Evolutionary conservation across 2,113 vertebrate species (phyloP), one percentile per base, ranked within the genome.

Genomic region (Pelobates fuscus): DNA sequence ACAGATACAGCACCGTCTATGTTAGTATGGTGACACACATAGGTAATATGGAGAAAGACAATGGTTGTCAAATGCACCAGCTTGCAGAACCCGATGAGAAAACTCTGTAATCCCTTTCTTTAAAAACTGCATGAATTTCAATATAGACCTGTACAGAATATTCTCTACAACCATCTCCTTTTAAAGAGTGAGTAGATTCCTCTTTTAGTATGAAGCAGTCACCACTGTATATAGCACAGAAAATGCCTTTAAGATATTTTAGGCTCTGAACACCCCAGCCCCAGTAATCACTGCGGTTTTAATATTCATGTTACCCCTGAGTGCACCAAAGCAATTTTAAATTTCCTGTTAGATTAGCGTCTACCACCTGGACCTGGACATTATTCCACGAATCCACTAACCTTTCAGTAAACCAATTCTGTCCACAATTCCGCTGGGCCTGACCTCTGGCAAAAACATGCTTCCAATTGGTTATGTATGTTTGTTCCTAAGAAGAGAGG

Each of bases 311-410:
- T 14, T 49, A 18, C 44, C 44, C 44, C 15, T 49, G 44, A 49
- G 44, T 49, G 44, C 15, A 49, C 44, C 44, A 49, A 49, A 49
- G 44, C 17, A 49, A 49, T 49, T 49, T 49, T 49, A 49, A 49
- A 49, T 49, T 49, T 49, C 44, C 44, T 49, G 44, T 49, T 49
- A 49, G 32, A 37, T 37, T 37, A 37, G 32, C 32, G 10, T 37
- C 32, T 37, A 37, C 32, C 32, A 37, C 32, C 32, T 37, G 32
- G 32, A 10, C 32, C 32, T 37, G 32, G 32, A 37, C 44, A 17
- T 49, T 49, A 49, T 18, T 49, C 44, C 44, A 17, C 15, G 14
- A 49, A 4, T 49, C 44, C 44, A 1, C 44, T 49, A 49, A 49
- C 44, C 44, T 49, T 14, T 1, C 17, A 49, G 11, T 49, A 49